phyloP scores from a whole-genome alignment of 2,888 invertebrate genomes.

The Laspeyria flexula region DNA sequence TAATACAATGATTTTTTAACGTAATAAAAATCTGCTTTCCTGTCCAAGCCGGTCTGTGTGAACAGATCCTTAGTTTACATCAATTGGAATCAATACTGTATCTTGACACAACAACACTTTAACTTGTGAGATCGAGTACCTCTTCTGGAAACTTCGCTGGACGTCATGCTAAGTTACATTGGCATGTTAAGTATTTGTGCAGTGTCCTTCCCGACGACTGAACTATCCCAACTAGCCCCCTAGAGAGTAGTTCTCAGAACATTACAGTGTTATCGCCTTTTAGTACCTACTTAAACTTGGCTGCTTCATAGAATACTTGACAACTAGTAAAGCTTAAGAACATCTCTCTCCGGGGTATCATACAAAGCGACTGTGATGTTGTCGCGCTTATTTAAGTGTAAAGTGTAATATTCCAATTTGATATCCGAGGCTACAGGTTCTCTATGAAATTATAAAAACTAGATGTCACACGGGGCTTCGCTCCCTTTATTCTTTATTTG shows the following conservation, averaged over 20 bases:
- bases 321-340: slow-evolving; percentile 3
- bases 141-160: background rate
- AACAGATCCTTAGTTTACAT: too few species aligned
- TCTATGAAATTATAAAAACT: too few species aligned
- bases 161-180: background rate
- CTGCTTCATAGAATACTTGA: background rate
- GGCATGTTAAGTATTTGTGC: background rate
- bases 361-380: background rate
- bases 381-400: background rate
- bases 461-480: too few species aligned
- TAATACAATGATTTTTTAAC: too few species aligned
- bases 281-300: slow-evolving; percentile 4
- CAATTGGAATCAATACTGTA: background rate
- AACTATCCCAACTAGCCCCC: background rate
- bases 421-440: too few species aligned
- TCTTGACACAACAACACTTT: too few species aligned
- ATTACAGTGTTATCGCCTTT: background rate
- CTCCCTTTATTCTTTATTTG: too few species aligned
- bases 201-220: background rate
- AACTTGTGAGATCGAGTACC: background rate
- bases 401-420: too few species aligned
- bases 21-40: too few species aligned
- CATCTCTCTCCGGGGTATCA: background rate
- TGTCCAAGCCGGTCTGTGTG: too few species aligned
- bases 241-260: background rate